Evolutionary conservation across 2,113 vertebrate genomes (phyloP), one percentile per base, ranked within the genome.

Genomic region (Boulengerochromis microlepis): DNA sequence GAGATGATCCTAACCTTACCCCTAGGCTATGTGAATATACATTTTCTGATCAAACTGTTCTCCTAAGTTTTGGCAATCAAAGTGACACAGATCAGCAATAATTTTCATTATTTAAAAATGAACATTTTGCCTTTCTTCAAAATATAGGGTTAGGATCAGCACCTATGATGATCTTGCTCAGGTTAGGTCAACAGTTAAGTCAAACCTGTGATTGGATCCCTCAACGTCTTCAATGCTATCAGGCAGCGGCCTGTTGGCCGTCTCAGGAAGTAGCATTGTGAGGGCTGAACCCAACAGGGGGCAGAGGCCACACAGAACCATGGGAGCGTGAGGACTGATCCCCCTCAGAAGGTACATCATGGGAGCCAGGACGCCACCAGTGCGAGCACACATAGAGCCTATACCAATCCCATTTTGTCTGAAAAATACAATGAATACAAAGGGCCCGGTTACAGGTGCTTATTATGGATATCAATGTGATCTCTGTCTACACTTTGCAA

Each of bases 331-430:
- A 11, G 89, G 91, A 59, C 87, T 92, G 83, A 92, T 31, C 19
- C 18, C 18, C 80, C 57, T 90, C 64, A 96, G 56, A 3, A 96
- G 92, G 85, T 94, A 81, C 81, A 96, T 90, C 86, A 96, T 85
- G 35, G 95, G 96, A 7, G 94, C 92, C 81, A 96, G 86, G 33
- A 95, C 94, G 2, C 96, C 95, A 1, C 96, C 96, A 0, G 18
- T 80, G 6, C 96, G 93, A 7, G 95, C 96, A 13, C 94, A 96
- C 95, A 95, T 95, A 59, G 95, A 97, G 22, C 93, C 84, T 3
- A 97, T 91, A 2, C 96, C 96, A 16, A 97, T 96, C 19, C 95
- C 95, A 19, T 89, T 96, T 88, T 97, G 96, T 85, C 96, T 97
- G 89, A 3, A 47, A 53, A 13, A 15, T 10, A 76, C 40, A 35